These are phyloP conservation scores for Macaca fascicularis DNA, from an alignment of 2,113 vertebrate species.

Conservation along the genomic window T2T-MFA8v1.1 NC_088384.1:102424001-102424500, in stretches of 20 bases:
- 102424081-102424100: constrained; percentile 98
- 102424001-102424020: neutral
- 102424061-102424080: constrained; percentile 97
- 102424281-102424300: neutral
- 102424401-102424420: neutral
- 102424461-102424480: neutral
- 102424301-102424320: neutral
- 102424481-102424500: neutral
- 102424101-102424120: constrained; percentile 99
- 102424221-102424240: neutral
- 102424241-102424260: neutral
- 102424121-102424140: constrained; percentile 97
- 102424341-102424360: neutral
- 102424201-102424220: constrained; percentile 86
- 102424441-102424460: fast-evolving
- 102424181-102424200: constrained; percentile 97
- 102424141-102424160: constrained; percentile 98
- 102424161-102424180: constrained; percentile 99
- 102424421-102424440: neutral
- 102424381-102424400: neutral
- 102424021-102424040: neutral
- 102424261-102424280: neutral
- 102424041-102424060: neutral
- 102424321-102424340: too few species aligned
- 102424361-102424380: neutral